Conservation (phyloP, 2,888 invertebrate genomes). For the Stomorhina lunata region DNA sequence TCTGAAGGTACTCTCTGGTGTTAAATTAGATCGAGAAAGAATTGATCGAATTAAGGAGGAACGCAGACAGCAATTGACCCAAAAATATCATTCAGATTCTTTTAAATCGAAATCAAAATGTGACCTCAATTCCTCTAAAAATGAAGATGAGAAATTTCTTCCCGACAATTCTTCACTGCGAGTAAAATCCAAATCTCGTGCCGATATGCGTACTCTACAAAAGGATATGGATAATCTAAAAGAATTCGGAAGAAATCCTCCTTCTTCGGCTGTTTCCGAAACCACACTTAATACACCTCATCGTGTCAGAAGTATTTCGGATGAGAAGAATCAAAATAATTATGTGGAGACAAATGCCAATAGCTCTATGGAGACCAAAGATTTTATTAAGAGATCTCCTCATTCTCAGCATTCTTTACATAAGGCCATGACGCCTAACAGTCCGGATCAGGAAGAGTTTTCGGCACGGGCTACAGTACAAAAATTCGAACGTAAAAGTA, state of each 20-base stretch:
- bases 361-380: conserved; percentile 5
- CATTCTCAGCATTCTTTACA: conserved; percentile 55
- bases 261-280: conserved; percentile 71
- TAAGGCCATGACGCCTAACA: background rate
- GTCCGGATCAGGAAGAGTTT: conserved; percentile 67
- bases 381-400: conserved; percentile 54
- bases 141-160: conserved; percentile 75
- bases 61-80: conserved; percentile 89
- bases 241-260: conserved; percentile 70
- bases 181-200: conserved; percentile 79
- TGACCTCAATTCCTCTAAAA: conserved; percentile 75
- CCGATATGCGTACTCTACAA: conserved; percentile 76
- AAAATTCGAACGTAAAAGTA: conserved; percentile 75
- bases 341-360: conserved; percentile 67
- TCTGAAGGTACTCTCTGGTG: conserved; percentile 80
- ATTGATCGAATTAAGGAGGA: conserved; percentile 96
- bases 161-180: conserved; percentile 75
- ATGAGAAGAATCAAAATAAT: conserved; percentile 80
- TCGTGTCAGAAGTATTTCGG: conserved; percentile 78
- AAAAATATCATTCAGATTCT: conserved; percentile 92
- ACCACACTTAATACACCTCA: conserved; percentile 72
- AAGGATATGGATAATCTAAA: conserved; percentile 78
- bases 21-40: conserved; percentile 87
- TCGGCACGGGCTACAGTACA: conserved; percentile 72
- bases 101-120: conserved; percentile 82